A percentile compares a stretch with the other conserved stretches of the same genome.
Evolutionary conservation across 1,140 invertebrate genomes (phyloP).

Genomic region (Subanguina moxae): DNA sequence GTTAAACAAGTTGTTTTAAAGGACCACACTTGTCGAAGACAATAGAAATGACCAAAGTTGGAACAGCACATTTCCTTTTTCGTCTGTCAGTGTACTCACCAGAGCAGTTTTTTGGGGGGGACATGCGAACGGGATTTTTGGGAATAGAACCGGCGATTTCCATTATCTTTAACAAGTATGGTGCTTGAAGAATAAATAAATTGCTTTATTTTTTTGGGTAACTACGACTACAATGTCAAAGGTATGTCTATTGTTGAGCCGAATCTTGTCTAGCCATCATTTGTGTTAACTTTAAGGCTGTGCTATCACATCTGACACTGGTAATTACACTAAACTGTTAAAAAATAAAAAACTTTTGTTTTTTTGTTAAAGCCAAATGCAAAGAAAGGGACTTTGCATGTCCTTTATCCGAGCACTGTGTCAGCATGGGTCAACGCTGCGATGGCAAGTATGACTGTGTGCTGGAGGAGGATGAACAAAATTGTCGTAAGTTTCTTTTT

Average conservation of each 20-base stretch:
- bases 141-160: too few species aligned
- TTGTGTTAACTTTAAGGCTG: slow-evolving; percentile 29
- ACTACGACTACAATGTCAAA: slow-evolving; percentile 58
- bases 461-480: slow-evolving; percentile 59
- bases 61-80: too few species aligned
- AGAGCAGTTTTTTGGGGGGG: too few species aligned
- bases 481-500: slow-evolving; percentile 59
- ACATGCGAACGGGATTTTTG: too few species aligned
- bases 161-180: too few species aligned
- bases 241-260: too few species aligned
- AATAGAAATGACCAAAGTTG: too few species aligned
- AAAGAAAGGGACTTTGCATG: slow-evolving; percentile 52
- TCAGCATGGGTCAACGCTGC: slow-evolving; percentile 47
- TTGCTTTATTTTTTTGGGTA: slow-evolving; percentile 4
- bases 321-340: slow-evolving; percentile 5
- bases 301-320: slow-evolving; percentile 35
- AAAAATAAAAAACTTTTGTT: not conserved
- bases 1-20: too few species aligned
- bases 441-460: slow-evolving; percentile 57
- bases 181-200: too few species aligned
- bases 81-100: too few species aligned
- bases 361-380: slow-evolving; percentile 34
- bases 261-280: too few species aligned
- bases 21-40: too few species aligned
- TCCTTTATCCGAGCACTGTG: slow-evolving; percentile 53